These are phyloP conservation scores for Rambutsinella grinnellia DNA, from an alignment of 2,888 invertebrate genomes.

Conservation along the genomic window DNA sequence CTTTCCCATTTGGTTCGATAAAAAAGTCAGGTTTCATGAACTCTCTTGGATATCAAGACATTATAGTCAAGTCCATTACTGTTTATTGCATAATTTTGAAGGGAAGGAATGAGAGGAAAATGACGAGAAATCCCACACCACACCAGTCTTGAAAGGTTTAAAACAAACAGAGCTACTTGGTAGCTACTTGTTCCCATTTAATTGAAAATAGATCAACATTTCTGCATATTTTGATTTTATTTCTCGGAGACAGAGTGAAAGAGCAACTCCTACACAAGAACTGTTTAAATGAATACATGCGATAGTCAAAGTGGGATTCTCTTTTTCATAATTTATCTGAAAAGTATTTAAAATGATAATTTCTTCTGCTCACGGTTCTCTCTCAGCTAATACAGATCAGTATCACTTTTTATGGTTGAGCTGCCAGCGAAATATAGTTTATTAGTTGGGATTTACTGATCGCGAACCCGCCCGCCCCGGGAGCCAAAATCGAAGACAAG, in stretches of 20 bases:
- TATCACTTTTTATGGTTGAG: background rate
- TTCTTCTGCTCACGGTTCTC: background rate
- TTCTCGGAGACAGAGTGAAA: background rate
- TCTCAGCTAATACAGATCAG: too few relatives aligned
- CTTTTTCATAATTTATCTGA: too few relatives aligned
- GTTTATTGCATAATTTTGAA: conserved; percentile 12
- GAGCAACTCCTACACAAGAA: background rate
- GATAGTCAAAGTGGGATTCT: too few relatives aligned
- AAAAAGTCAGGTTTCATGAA: conserved; percentile 50
- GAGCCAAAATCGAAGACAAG: background rate
- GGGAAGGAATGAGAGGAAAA: conserved; percentile 22
- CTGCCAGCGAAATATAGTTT: too few relatives aligned
- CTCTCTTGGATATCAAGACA: conserved; percentile 17
- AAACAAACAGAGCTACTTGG: background rate
- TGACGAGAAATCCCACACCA: conserved; percentile 2
- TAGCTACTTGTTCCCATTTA: background rate
- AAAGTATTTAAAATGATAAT: too few relatives aligned
- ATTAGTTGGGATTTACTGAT: background rate
- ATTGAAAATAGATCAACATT: background rate
- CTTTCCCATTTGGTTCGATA: conserved; percentile 8
- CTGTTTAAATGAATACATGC: too few relatives aligned
- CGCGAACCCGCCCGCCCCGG: background rate
- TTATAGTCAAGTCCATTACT: background rate
- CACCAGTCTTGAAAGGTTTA: background rate
- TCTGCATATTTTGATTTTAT: background rate